These are phyloP conservation scores for Phrynosoma blainvillii DNA, from an alignment of 2,113 vertebrate species.

Conservation along the genomic window DNA sequence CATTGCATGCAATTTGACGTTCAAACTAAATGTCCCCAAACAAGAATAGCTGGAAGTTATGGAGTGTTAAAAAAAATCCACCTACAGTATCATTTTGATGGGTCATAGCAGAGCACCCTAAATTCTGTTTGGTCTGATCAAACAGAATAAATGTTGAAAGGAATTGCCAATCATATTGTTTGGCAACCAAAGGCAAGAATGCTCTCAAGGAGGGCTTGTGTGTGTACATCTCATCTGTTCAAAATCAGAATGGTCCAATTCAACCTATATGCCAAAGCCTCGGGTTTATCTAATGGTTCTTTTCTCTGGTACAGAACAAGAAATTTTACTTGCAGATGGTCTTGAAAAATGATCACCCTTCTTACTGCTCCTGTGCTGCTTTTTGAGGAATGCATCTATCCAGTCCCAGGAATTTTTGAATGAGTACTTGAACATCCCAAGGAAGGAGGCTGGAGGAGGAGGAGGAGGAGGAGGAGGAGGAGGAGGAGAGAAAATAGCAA, in stretches of 20 bases:
- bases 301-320: slow-evolving; percentile 4
- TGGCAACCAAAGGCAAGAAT: not conserved
- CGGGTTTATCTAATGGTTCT: slow-evolving; percentile 6
- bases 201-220: not conserved
- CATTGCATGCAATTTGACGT: not conserved
- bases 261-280: not conserved
- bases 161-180: not conserved
- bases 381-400: not conserved
- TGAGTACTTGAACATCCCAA: slow-evolving; percentile 25
- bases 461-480: no score
- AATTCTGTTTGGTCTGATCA: not conserved
- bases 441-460: not conserved
- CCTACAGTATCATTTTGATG: not conserved
- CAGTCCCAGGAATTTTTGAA: slow-evolving; percentile 33
- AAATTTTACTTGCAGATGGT: slow-evolving; percentile 6
- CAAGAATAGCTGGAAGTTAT: not conserved
- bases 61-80: not conserved
- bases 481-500: not conserved
- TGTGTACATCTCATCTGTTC: not conserved
- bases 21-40: not conserved
- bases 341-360: not conserved
- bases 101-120: no score
- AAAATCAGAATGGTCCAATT: not conserved
- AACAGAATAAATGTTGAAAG: not conserved
- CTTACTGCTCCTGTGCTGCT: slow-evolving; percentile 5